Percentiles rank a stretch among this genome's conserved stretches.
phyloP scores from a whole-genome alignment of 2,797 vertebrate species.

The Glyptemys insculpta region DNA sequence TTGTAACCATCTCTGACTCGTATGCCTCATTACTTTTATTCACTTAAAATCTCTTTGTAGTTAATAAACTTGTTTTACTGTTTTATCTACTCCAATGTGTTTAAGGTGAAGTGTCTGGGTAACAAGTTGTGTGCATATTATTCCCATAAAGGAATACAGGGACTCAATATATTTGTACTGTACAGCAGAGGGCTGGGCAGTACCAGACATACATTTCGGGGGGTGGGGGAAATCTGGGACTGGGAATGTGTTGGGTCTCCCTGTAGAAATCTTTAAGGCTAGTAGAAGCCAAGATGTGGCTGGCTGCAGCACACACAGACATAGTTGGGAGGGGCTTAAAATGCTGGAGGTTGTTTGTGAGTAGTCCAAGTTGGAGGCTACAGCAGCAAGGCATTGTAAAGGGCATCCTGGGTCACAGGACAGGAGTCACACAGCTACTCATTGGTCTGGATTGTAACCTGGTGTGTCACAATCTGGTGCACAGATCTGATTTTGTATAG shows the following conservation, averaged over 20 bases:
- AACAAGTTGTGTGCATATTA: background rate
- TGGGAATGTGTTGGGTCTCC: background rate
- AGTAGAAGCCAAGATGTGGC: background rate
- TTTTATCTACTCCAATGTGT: background rate
- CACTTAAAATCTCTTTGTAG: background rate
- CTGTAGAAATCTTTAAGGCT: background rate
- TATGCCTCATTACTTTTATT: background rate
- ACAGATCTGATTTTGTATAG: background rate
- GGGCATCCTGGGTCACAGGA: background rate
- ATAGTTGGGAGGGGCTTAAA: background rate
- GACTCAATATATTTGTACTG: background rate
- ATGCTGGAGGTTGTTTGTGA: background rate
- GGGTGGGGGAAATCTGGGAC: background rate
- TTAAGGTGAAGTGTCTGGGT: background rate
- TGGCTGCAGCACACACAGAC: background rate
- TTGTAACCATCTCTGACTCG: background rate
- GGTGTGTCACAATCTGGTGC: background rate
- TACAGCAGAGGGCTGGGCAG: background rate
- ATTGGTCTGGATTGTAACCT: background rate
- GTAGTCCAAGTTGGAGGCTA: background rate
- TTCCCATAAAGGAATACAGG: background rate
- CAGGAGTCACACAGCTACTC: background rate
- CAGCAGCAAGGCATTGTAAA: background rate
- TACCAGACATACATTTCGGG: background rate
- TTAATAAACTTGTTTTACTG: background rate